Percentiles rank a stretch among this genome's conserved stretches.
These are phyloP conservation scores for Dinomys branickii DNA, from an alignment of 2,113 vertebrate species.

Conservation along the genomic window DNA sequence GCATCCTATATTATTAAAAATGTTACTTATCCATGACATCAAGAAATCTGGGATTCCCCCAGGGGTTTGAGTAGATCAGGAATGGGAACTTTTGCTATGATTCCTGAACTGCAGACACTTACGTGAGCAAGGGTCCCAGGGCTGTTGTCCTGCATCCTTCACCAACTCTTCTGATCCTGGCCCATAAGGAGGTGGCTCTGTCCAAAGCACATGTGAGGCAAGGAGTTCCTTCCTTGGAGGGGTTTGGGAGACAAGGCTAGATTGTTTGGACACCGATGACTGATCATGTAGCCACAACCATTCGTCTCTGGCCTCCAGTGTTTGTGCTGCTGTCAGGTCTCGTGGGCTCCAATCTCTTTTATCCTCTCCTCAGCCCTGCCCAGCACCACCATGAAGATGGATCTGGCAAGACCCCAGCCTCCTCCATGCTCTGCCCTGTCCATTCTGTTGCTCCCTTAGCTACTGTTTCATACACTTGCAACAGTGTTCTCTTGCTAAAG, in stretches of 20 bases:
- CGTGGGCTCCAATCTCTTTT: background rate
- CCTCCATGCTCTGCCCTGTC: background rate
- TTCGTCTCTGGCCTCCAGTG: background rate
- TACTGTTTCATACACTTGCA: background rate
- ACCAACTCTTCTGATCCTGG: background rate
- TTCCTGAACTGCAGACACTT: conserved; percentile 3
- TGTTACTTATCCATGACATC: background rate
- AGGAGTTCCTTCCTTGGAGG: background rate
- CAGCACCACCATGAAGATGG: background rate
- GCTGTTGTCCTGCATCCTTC: background rate
- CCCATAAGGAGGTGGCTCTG: background rate
- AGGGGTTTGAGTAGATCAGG: background rate
- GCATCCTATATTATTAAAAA: background rate
- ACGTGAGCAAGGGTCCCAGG: background rate
- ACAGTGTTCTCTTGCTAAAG: conserved; percentile 2
- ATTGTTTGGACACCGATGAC: background rate
- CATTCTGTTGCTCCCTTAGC: background rate
- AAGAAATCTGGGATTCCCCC: background rate
- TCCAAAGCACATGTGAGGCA: background rate
- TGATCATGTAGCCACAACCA: background rate
- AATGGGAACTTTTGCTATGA: background rate
- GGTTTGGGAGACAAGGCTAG: background rate
- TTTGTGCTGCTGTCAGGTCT: background rate
- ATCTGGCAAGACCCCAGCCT: background rate
- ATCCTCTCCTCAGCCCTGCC: background rate